Evolutionary conservation across 2,888 invertebrate genomes (phyloP), one percentile per base, ranked within the genome.

Genomic region (Stratiomys singularior): DNA sequence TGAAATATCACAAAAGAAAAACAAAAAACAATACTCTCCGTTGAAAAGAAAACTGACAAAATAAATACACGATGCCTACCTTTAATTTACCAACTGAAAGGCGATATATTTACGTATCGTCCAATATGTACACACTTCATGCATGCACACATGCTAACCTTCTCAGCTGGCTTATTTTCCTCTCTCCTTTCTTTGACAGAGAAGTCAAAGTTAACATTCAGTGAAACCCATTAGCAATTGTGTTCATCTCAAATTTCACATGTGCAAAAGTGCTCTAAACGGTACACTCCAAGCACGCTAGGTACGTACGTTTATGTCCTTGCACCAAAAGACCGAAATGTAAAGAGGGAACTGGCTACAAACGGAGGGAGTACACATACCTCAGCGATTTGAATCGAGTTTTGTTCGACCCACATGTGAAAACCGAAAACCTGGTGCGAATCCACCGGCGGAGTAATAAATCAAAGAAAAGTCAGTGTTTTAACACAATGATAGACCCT

Each of bases 171-270:
- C 47, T 37, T 67, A 27, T 71, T 71, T 71, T 52, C 72, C 28
- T 18, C 28, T 5, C 7, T n/a, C 44, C 46, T 64, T 30, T 30
- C 18, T 64, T 64, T 27, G 15, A 28, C 11, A 27, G n/a, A 37
- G 60, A 74, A 58, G 60, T 58, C 58, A 60, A 58, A 58, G 74
- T 74, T 74, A 74, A 74, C 58, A 58, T 74, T 15, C 44, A 58
- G 74, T 60, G 74, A 74, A 74, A 74, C 74, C 74, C 58, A 74
- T 74, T 74, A 74, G 60, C 74, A 58, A 74, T 58, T 58, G 74
- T 74, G 74, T 74, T 58, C 58, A 74, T 74, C 74, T 74, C 58
- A 37, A 58, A 74, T 74, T 74, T 74, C 74, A 74, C 58, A 74
- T 74, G 74, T 74, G 74, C 74, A 58, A 74, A 74, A 58, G 74